Evolutionary conservation across 1,140 invertebrate genomes (phyloP).

Genomic region (Hetaerina americana): DNA sequence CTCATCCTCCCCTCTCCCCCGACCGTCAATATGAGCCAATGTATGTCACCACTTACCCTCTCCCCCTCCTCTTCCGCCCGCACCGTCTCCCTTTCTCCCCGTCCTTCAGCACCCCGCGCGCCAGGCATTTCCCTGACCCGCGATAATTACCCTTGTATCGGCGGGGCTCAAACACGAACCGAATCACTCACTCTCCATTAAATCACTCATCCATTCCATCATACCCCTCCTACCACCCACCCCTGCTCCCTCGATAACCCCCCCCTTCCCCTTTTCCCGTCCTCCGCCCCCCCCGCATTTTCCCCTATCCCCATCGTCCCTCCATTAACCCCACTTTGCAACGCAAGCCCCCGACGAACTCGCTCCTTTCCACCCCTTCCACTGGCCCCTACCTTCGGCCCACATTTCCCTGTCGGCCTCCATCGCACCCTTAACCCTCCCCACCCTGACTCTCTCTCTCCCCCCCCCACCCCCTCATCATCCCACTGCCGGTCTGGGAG

Average conservation of each 20-base stretch:
- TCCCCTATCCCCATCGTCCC: too few species aligned
- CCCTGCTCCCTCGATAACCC: too few species aligned
- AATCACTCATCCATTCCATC: neutral
- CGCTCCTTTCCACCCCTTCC: too few species aligned
- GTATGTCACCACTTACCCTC: neutral
- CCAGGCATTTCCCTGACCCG: neutral
- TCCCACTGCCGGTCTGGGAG: too few species aligned
- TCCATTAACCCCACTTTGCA: too few species aligned
- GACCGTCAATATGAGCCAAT: neutral
- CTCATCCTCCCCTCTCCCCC: neutral
- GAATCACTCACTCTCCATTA: neutral
- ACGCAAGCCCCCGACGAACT: too few species aligned
- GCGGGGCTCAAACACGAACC: neutral
- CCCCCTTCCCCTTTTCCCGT: too few species aligned
- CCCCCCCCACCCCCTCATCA: too few species aligned
- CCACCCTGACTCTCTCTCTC: too few species aligned
- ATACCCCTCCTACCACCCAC: too few species aligned
- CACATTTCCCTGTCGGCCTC: neutral
- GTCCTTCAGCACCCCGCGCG: neutral
- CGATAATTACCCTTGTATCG: neutral
- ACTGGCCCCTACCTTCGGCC: neutral
- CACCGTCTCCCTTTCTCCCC: neutral
- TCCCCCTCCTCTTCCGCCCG: neutral
- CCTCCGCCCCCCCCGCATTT: too few species aligned
- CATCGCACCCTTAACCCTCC: too few species aligned